Evolutionary conservation across 2,113 vertebrate species (phyloP).

Genomic region (Felis chaus): DNA sequence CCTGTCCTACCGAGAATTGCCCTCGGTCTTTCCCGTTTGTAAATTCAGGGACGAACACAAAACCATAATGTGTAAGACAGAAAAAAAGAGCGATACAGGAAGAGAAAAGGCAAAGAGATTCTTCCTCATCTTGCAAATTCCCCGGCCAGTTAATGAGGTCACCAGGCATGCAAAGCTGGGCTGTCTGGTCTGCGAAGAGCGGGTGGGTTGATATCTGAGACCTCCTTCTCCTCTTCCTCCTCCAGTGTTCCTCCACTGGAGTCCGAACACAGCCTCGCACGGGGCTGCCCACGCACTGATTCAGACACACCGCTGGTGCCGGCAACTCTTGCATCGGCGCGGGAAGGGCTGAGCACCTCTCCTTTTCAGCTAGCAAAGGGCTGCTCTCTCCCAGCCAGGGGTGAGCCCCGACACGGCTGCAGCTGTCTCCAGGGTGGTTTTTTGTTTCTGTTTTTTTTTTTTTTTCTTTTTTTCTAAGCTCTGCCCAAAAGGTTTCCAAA

Average conservation of each 20-base stretch:
- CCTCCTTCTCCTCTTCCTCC: neutral
- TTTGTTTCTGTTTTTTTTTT: neutral
- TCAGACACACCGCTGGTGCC: neutral
- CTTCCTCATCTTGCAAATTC: neutral
- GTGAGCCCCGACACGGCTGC: neutral
- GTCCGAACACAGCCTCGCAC: neutral
- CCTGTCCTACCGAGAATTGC: neutral
- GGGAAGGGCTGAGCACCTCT: conserved; percentile 42
- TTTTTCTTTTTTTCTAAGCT: conserved; percentile 50
- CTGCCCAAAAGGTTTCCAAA: conserved; percentile 52
- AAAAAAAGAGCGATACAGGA: neutral
- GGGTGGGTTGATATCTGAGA: neutral
- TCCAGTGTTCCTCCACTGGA: neutral
- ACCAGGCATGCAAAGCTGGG: neutral
- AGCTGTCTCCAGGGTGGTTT: neutral
- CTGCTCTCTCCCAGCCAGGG: neutral
- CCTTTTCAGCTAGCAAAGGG: conserved; percentile 42
- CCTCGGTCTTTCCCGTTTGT: neutral
- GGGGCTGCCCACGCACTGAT: neutral
- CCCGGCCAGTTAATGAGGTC: conserved; percentile 13
- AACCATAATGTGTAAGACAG: neutral
- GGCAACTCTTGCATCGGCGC: neutral
- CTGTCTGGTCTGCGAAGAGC: neutral
- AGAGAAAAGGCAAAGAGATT: neutral
- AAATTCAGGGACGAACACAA: conserved; percentile 24